These are phyloP conservation scores for Notamacropus eugenii DNA, from an alignment of 2,797 vertebrate species.

Conservation along the genomic window DNA sequence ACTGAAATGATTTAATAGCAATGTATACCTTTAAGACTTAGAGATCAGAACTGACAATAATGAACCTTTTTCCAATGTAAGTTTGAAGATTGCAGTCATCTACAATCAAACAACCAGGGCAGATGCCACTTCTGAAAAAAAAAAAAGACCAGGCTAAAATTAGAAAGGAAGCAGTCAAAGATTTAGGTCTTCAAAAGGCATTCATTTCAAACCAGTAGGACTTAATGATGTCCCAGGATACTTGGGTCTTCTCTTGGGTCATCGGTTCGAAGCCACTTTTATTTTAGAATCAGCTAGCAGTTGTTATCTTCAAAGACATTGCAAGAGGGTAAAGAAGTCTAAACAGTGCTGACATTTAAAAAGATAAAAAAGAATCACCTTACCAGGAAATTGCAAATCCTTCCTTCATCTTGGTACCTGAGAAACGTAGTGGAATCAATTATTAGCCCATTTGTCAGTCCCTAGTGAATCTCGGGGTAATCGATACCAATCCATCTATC, in stretches of 20 bases:
- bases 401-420: constrained; percentile 30
- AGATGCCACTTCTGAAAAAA: constrained; percentile 19
- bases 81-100: not conserved
- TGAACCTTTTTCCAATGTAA: constrained; percentile 1
- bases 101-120: constrained; percentile 12
- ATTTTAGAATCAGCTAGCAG: not conserved
- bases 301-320: not conserved
- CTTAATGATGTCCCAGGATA: constrained; percentile 24
- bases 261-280: not conserved
- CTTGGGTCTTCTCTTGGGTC: constrained; percentile 14
- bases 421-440: constrained; percentile 37
- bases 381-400: constrained; percentile 25
- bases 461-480: not conserved
- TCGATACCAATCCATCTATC: not conserved
- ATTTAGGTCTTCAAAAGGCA: constrained; percentile 15
- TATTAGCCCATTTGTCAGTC: constrained; percentile 2
- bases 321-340: not conserved
- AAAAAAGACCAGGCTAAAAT: constrained; percentile 15
- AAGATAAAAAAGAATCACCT: constrained; percentile 6
- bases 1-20: not conserved
- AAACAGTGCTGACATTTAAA: constrained; percentile 6
- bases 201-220: constrained; percentile 23
- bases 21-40: not conserved
- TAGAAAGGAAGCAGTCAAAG: constrained; percentile 40
- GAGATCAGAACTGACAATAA: not conserved